Base-by-base conservation (phyloP, 2,888 invertebrate genomes). In the Tanypteryx hageni region DNA sequence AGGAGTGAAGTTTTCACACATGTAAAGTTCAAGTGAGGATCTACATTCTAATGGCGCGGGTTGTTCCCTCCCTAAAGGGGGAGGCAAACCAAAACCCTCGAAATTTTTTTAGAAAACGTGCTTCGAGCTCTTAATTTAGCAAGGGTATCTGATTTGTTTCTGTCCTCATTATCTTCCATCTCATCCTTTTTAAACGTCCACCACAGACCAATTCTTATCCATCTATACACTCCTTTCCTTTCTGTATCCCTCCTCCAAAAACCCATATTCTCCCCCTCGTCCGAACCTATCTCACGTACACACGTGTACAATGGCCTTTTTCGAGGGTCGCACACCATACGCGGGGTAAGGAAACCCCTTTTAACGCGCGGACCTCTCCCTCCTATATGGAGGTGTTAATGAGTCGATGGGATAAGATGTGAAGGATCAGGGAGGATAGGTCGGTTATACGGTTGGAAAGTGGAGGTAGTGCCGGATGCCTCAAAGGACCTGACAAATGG, bases 381-480 rank as follows among this genome's bases (percentile, higher is more conserved):
- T 44, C 44, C 27, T 76, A 22, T 22, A 76, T 76, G 27, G 22
- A 76, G 76, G 76, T 76, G 76, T 76, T 76, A 76, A 76, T 76
- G 76, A 76, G 76, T 22, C 76, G 76, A 76, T 76, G 76, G 76
- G 76, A 27, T 76, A 76, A 76, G 76, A 27, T 27, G 27, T n/a
- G 76, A 11, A 10, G 76, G 76, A 76, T 76, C 22, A 44, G 44
- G 44, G 44, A 44, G 44, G 44, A 44, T 44, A 44, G 44, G 44
- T 44, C 44, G 44, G 44, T 44, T 44, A 44, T 44, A 44, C 44
- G 44, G 5, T 44, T 44, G 44, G 44, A 44, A 44, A 44, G 3
- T 1, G 44, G 44, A 44, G 44, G 44, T 44, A 44, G 44, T 44
- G 44, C 44, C 44, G 44, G 44, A 44, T 44, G 44, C 44, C 44